Conservation (phyloP, 2,888 invertebrate genomes). For the Troglohyphantes excavatus region DNA sequence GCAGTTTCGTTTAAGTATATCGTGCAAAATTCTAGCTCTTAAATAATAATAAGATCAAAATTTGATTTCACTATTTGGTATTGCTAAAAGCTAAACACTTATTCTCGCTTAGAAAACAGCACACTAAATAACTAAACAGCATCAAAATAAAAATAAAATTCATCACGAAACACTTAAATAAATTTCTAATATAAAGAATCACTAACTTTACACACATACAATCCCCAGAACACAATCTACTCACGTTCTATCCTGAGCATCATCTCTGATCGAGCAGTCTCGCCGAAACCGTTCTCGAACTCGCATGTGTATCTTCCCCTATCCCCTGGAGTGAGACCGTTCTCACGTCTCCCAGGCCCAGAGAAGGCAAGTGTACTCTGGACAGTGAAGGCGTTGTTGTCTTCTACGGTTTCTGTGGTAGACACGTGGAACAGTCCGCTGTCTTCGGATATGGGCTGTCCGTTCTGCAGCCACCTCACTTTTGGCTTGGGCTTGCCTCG, state of each 20-base stretch:
- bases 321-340: constrained; percentile 86
- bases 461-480: constrained; percentile 91
- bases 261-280: constrained; percentile 91
- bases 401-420: constrained; percentile 88
- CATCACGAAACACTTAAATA: too few relatives aligned
- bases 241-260: constrained; percentile 91
- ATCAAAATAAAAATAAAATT: too few relatives aligned
- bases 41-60: too few relatives aligned
- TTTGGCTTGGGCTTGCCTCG: constrained; percentile 93
- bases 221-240: too few relatives aligned
- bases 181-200: too few relatives aligned
- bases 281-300: constrained; percentile 95
- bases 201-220: too few relatives aligned
- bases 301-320: constrained; percentile 93
- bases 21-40: too few relatives aligned
- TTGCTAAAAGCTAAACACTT: too few relatives aligned
- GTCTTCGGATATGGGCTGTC: constrained; percentile 78
- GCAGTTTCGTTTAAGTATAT: too few relatives aligned
- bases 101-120: too few relatives aligned
- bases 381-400: constrained; percentile 91
- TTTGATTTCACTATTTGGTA: too few relatives aligned
- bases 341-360: constrained; percentile 87
- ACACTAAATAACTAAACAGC: too few relatives aligned
- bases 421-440: constrained; percentile 89
- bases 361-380: constrained; percentile 91